Percentiles rank a stretch among this genome's conserved stretches.
These are phyloP conservation scores for Heteractis magnifica DNA, from an alignment of 92 coral and sea anemone genomes.

Conservation along the genomic window DNA sequence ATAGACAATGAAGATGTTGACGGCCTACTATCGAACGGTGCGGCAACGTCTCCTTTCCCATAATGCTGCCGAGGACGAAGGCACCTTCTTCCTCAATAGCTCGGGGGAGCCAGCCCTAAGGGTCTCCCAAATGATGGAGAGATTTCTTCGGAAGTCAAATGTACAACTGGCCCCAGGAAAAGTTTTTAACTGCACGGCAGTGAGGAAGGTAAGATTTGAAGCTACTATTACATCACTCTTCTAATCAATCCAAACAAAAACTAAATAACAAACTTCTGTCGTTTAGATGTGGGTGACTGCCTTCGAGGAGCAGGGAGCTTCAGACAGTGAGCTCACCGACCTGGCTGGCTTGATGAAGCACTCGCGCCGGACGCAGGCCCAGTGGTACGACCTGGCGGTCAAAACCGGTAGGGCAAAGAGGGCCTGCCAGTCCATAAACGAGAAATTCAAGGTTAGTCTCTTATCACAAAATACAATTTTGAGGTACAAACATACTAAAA, in stretches of 20 bases:
- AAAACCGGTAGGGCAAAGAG: background rate
- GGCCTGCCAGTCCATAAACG: background rate
- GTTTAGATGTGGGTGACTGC: background rate
- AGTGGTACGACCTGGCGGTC: background rate
- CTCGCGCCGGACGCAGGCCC: background rate
- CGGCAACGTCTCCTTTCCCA: background rate
- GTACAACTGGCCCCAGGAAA: background rate
- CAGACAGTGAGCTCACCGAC: background rate
- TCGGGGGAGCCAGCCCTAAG: accelerated
- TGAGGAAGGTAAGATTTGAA: background rate
- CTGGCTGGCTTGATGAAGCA: background rate
- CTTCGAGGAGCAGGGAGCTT: background rate
- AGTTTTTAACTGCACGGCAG: background rate
- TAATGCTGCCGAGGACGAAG: too few species aligned
- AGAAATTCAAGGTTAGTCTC: background rate
- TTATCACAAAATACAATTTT: background rate
- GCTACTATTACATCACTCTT: background rate
- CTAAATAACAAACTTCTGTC: background rate
- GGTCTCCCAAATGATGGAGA: background rate
- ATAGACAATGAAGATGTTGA: background rate
- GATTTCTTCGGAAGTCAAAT: accelerated
- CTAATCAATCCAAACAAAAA: background rate
- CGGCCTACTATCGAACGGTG: background rate
- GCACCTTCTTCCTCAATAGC: background rate
- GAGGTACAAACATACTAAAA: background rate